Evolutionary conservation across 2,113 vertebrate genomes (phyloP), one percentile per base, ranked within the genome.

Genomic region (Plectropomus leopardus): DNA sequence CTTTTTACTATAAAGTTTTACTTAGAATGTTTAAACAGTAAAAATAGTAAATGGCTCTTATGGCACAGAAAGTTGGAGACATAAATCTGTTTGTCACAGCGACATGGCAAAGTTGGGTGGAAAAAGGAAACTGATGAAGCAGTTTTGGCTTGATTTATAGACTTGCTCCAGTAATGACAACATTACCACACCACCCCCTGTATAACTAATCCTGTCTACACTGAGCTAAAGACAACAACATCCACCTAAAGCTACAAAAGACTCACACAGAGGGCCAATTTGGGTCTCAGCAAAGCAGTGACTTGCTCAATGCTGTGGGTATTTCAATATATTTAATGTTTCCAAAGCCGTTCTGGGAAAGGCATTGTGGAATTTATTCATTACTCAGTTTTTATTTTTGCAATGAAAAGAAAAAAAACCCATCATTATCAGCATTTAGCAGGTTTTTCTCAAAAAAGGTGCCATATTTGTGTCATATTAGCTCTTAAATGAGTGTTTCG

Each of bases 331-430:
- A 60, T 68, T 53, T 10, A 60, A 63, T 82, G 69, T 78, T 48
- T 81, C 42, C 64, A 34, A 72, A 80, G 51, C 24, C 6, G 65
- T 76, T 84, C 70, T 71, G 82, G 74, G 53, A 78, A 84, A 60
- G 70, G 51, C 28, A 26, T 40, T 15, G 30, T 73, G 61, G 74
- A 88, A 79, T 71, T 72, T 34, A 76, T 58, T 64, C 69, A 67
- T 79, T 82, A 55, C 34, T 55, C 55, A 21, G 5, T 71, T 69
- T 63, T 77, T 59, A 70, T 53, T 61, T 32, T 24, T 53, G 42
- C 55, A 40, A 24, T 26, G 3, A 15, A 19, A 72, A 60, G 69
- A 68, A 7, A 15, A 19, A 72, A 60, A 73, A 68, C 4, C 26
- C 61, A 2, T 28, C 47, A 9, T 53, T 44, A 83, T 76, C 17